phyloP scores from a whole-genome alignment of 2,888 invertebrate species.

The Linyphia triangularis region DNA sequence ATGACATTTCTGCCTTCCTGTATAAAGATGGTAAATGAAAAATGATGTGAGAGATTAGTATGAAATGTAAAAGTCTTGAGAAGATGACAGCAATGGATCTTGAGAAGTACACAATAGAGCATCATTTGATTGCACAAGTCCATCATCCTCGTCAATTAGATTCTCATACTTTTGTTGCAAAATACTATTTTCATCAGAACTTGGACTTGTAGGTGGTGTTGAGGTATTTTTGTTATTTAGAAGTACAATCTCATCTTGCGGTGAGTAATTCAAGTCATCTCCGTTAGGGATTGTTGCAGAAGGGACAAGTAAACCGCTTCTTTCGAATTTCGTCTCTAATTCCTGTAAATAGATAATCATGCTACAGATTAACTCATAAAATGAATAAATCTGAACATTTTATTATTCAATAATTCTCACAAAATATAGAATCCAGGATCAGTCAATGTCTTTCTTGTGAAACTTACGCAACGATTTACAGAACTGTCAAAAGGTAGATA shows the following conservation, averaged over 20 bases:
- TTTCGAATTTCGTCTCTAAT: conserved; percentile 34
- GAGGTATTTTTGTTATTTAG: conserved; percentile 15
- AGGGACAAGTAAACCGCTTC: conserved; percentile 15
- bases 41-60: conserved; percentile 9
- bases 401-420: no score
- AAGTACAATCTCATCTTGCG: conserved; percentile 1
- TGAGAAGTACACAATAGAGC: conserved; percentile 54
- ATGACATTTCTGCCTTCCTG: no score
- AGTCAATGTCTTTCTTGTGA: no score
- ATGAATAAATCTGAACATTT: no score
- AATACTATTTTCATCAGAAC: conserved; percentile 48
- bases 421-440: no score
- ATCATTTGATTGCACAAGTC: conserved; percentile 50
- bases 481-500: no score
- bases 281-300: not conserved
- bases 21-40: not conserved
- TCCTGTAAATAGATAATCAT: conserved; percentile 42
- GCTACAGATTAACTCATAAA: not conserved
- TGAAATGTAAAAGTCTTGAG: conserved; percentile 42
- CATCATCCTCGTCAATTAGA: conserved; percentile 53
- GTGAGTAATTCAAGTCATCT: not conserved
- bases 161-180: conserved; percentile 40
- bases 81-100: conserved; percentile 40
- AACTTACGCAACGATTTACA: no score
- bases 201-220: conserved; percentile 69